Evolutionary conservation across 37 sponge, comb jelly and placozoan species (phyloP), one percentile per base, ranked within the genome.

Genomic region (Theonella swinhoei): DNA sequence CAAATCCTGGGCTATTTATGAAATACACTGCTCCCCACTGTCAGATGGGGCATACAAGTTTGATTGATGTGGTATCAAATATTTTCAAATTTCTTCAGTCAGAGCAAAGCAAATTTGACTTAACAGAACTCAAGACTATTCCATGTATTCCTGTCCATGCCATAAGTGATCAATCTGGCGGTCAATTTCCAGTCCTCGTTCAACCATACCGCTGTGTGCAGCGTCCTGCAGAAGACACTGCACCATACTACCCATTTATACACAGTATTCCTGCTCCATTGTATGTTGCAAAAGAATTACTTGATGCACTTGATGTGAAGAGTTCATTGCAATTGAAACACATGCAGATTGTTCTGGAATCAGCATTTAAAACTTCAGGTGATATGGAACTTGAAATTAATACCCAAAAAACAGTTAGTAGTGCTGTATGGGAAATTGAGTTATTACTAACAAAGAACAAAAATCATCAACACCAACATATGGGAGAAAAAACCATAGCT

Each of bases 71-170:
- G 26, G 39, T 88, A 29, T 23, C 22, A 36, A 39, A 68, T 0
- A 59, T 75, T 30, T 73, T 88, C 1, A 35, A 38, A 25, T 75
- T 40, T n/a, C 43, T 82, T 2, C 19, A 61, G 4, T 0, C 19
- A 3, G 0, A 32, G 34, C 28, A 23, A 22, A 58, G 19, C 68
- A n/a, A 76, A 1, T 0, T 43, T 26, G 3, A 65, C 40, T 32
- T 79, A 41, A 14, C 28, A 62, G 37, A 20, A 1, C 80, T 78
- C 19, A 0, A 30, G 17, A 1, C 54, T 5, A n/a, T 70, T 22
- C 80, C 86, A 3, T 86, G 86, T 39, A 78, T 86, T 37, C 86
- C 86, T 30, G 86, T 86, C 4, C 11, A 20, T 64, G 37, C 29
- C 19, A 34, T 36, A n/a, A 2, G 62, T 22, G 72, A 42, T 62